Percentiles rank a stretch among this genome's conserved stretches.
Conservation (phyloP, 2,888 invertebrate species). For the Drosophila neonasuta region DNA sequence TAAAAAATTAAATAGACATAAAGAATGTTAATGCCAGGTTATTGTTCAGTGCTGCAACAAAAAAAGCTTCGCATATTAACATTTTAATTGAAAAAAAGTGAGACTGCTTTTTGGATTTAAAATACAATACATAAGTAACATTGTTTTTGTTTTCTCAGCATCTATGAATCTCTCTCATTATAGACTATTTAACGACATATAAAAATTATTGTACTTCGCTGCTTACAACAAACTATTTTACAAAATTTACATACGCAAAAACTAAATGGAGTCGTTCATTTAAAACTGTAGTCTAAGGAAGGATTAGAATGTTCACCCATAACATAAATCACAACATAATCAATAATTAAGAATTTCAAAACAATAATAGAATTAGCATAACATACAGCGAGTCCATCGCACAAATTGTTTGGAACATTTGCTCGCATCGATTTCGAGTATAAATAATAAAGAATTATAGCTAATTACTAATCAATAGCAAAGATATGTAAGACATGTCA, state of each 20-base stretch:
- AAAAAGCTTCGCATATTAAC: conserved; percentile 47
- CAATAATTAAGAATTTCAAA: conserved; percentile 34
- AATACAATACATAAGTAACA: conserved; percentile 45
- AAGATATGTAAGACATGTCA: conserved; percentile 59
- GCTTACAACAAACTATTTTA: conserved; percentile 77
- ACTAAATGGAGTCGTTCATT: conserved; percentile 52
- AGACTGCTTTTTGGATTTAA: conserved; percentile 35
- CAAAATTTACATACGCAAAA: conserved; percentile 71
- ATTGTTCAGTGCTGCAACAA: conserved; percentile 48
- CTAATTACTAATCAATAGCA: conserved; percentile 62
- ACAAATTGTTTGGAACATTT: conserved; percentile 49
- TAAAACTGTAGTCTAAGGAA: conserved; percentile 54
- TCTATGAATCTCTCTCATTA: conserved; percentile 58
- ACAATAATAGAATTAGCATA: conserved; percentile 41
- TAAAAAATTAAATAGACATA: conserved; percentile 7
- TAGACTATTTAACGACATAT: conserved; percentile 64
- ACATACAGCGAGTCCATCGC: conserved; percentile 36
- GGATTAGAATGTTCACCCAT: conserved; percentile 57
- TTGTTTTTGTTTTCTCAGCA: conserved; percentile 52
- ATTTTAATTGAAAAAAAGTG: conserved; percentile 50
- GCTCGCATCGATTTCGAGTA: conserved; percentile 25
- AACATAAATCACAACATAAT: conserved; percentile 43
- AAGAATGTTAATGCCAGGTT: conserved; percentile 16
- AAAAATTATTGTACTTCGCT: conserved; percentile 77
- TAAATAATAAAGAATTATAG: conserved; percentile 58